Evolutionary conservation across 2,797 vertebrate species (phyloP), one percentile per base, ranked within the genome.

Genomic region (Ptychadena robeensis): DNA sequence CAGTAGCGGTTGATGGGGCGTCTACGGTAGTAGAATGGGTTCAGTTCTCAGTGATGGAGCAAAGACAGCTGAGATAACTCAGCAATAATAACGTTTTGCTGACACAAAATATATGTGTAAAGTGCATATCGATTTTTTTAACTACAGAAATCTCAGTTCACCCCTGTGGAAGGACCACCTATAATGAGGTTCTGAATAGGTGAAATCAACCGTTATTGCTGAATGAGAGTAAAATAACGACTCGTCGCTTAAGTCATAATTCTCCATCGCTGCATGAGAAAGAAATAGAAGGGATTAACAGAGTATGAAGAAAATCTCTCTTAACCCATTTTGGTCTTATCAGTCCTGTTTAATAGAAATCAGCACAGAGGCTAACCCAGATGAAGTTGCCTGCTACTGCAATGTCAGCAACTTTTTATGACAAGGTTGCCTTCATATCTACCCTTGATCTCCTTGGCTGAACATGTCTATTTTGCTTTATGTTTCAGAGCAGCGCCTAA

Each of bases 381-480:
- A 83, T 83, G 59, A 61, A 73, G 74, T 48, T 61, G 64, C 28
- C 63, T 25, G 25, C 61, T 27, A 69, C 32, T 84, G 77, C 82
- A 63, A 37, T 48, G 76, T 84, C 70, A 84, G 71, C 25, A 35
- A 40, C 68, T 80, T 79, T 68, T 69, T 74, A 75, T 80, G 63
- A 69, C 71, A 80, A 79, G 63, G 70, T 80, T 80, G 70, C 57
- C 77, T 80, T 79, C 34, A 25, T 84, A 80, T 80, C 82, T 84
- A 40, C 82, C 76, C 69, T 69, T 80, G 70, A 84, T 84, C 61
- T 84, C 76, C 63, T 73, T 74, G 77, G 82, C 76, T 84, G 77
- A 84, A 84, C 76, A 84, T 80, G 82, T 80, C 70, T 48, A 84
- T 80, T 80, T 75, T 79, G 35, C 70, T 73, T 73, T 75, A 73